Percentiles rank a stretch among this genome's conserved stretches.
Conservation (phyloP, 2,797 vertebrate genomes). For the Melanotaenia parkinsoni region DNA sequence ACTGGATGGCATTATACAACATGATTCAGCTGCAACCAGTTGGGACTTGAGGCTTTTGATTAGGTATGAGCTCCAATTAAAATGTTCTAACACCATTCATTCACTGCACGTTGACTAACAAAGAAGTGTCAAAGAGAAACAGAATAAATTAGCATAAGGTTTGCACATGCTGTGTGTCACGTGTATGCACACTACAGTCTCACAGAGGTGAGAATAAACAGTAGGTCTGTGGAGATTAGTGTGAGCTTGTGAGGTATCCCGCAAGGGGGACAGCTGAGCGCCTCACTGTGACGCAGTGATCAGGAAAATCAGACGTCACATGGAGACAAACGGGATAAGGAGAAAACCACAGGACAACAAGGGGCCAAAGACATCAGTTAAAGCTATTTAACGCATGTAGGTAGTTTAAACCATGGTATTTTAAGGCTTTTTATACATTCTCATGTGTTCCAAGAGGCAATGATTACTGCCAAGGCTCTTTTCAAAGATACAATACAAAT, state of each 20-base stretch:
- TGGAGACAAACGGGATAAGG: slow-evolving; percentile 66
- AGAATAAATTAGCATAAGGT: not conserved
- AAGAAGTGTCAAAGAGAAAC: slow-evolving; percentile 8
- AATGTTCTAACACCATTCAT: slow-evolving; percentile 17
- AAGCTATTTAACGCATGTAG: slow-evolving; percentile 9
- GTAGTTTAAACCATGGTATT: not conserved
- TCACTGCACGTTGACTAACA: slow-evolving; percentile 1
- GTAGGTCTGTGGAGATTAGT: slow-evolving; percentile 69
- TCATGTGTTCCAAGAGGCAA: not conserved
- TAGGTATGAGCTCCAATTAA: slow-evolving; percentile 14
- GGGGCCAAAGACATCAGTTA: slow-evolving; percentile 14
- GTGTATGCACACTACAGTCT: slow-evolving; percentile 36
- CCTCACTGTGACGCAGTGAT: slow-evolving; percentile 62
- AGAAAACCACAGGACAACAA: slow-evolving; percentile 43
- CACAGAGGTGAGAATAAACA: slow-evolving; percentile 59
- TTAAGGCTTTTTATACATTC: not conserved
- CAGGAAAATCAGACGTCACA: slow-evolving; percentile 72
- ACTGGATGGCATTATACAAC: slow-evolving; percentile 25
- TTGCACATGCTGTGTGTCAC: slow-evolving; percentile 26
- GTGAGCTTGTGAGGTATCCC: slow-evolving; percentile 64
- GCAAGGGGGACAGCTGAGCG: slow-evolving; percentile 65
- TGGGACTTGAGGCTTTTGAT: slow-evolving; percentile 35
- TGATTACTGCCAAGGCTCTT: not conserved
- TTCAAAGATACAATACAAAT: not conserved
- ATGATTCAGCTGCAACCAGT: slow-evolving; percentile 31